Conservation (phyloP, 2,888 invertebrate genomes). For the Atherix ibis region DNA sequence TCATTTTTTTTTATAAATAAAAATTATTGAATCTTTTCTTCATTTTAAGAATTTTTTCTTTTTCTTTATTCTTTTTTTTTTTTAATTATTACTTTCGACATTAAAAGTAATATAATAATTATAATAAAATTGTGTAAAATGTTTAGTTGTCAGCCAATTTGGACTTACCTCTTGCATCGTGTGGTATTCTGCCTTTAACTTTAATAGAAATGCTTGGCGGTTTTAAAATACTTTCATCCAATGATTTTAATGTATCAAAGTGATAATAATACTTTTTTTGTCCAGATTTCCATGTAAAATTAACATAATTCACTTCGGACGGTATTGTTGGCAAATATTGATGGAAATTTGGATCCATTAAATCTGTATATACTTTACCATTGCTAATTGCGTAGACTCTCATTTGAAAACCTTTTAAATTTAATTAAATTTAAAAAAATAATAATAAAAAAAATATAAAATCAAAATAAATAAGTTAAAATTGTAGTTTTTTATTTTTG, state of each 20-base stretch:
- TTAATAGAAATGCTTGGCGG: conserved; percentile 80
- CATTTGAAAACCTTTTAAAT: conserved; percentile 57
- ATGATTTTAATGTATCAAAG: conserved; percentile 72
- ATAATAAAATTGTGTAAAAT: too few species aligned
- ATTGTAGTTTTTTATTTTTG: background rate
- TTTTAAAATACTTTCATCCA: conserved; percentile 66
- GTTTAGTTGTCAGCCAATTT: too few species aligned
- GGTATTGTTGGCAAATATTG: conserved; percentile 81
- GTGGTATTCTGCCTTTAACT: conserved; percentile 70
- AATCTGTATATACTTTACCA: conserved; percentile 70
- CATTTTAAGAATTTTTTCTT: too few species aligned
- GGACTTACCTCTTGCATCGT: conserved; percentile 60
- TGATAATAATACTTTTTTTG: conserved; percentile 68
- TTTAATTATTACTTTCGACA: too few species aligned
- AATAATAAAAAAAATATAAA: background rate
- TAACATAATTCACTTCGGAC: conserved; percentile 77
- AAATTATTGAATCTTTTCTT: too few species aligned
- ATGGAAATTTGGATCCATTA: conserved; percentile 79
- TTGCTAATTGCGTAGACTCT: conserved; percentile 81
- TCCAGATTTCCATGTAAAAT: conserved; percentile 82
- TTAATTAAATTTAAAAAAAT: conserved; percentile 6
- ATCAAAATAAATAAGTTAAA: background rate
- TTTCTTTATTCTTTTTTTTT: too few species aligned
- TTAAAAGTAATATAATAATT: too few species aligned
- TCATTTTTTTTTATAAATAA: background rate